Conservation (phyloP, 2,888 invertebrate genomes). For the Himalopsyche tibetana region DNA sequence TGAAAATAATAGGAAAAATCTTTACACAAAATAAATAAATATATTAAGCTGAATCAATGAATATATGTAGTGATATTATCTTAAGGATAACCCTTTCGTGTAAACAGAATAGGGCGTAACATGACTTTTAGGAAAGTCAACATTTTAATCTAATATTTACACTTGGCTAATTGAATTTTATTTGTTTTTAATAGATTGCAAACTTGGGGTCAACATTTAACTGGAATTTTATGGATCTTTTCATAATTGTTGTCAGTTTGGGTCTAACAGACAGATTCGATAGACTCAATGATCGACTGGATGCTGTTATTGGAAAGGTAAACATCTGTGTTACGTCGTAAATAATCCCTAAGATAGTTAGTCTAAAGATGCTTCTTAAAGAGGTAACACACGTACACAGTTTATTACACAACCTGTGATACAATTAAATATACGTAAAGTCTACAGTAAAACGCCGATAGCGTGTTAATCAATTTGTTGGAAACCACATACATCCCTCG, state of each 20-base stretch:
- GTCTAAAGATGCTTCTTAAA: too few relatives aligned
- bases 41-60: too few relatives aligned
- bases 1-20: too few relatives aligned
- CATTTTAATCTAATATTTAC: background rate
- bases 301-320: constrained; percentile 75
- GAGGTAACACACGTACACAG: too few relatives aligned
- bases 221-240: constrained; percentile 86
- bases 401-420: too few relatives aligned
- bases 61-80: too few relatives aligned
- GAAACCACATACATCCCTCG: too few relatives aligned
- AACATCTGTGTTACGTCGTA: too few relatives aligned
- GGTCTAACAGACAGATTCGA: constrained; percentile 81
- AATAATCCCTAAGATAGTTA: background rate
- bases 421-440: too few relatives aligned
- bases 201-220: constrained; percentile 77
- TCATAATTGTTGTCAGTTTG: constrained; percentile 85
- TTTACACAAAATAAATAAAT: too few relatives aligned
- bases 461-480: too few relatives aligned
- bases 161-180: background rate
- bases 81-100: background rate
- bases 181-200: constrained; percentile 32
- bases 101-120: background rate
- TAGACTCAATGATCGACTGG: constrained; percentile 78
- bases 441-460: too few relatives aligned
- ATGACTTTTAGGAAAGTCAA: background rate